Evolutionary conservation across 2,797 vertebrate species (phyloP).

Genomic region (Rhinella marina): DNA sequence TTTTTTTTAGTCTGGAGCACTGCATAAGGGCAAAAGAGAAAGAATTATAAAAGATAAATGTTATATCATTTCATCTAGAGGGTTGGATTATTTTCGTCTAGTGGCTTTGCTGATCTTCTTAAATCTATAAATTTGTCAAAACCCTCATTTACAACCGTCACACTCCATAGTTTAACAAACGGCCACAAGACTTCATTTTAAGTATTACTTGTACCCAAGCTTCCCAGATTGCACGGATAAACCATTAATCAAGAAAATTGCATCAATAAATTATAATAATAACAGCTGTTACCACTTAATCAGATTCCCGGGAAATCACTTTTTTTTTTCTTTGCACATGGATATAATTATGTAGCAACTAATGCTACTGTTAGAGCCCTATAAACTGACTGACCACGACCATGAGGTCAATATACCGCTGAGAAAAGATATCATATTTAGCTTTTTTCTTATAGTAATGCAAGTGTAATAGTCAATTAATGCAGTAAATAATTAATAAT

Average conservation of each 20-base stretch:
- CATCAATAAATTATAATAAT: constrained; percentile 23
- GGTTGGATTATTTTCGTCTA: neutral
- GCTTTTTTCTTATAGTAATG: too few relatives aligned
- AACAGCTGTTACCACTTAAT: constrained; percentile 12
- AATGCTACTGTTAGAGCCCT: neutral
- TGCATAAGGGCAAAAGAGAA: neutral
- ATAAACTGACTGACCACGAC: neutral
- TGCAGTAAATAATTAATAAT: too few relatives aligned
- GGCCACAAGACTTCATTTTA: neutral
- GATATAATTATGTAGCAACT: neutral
- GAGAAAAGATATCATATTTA: too few relatives aligned
- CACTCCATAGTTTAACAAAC: neutral
- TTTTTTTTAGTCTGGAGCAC: too few relatives aligned
- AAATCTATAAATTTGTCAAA: neutral
- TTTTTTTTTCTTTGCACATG: neutral
- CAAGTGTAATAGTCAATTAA: too few relatives aligned
- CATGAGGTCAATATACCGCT: too few relatives aligned
- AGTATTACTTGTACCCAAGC: neutral
- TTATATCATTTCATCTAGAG: neutral
- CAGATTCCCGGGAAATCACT: constrained; percentile 1
- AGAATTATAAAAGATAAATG: neutral
- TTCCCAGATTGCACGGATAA: neutral
- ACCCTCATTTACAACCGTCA: neutral
- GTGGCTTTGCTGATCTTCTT: neutral
- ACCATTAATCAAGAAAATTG: constrained; percentile 9